Base-by-base conservation (phyloP, 2,888 invertebrate genomes). In the Conchocele bisecta region DNA sequence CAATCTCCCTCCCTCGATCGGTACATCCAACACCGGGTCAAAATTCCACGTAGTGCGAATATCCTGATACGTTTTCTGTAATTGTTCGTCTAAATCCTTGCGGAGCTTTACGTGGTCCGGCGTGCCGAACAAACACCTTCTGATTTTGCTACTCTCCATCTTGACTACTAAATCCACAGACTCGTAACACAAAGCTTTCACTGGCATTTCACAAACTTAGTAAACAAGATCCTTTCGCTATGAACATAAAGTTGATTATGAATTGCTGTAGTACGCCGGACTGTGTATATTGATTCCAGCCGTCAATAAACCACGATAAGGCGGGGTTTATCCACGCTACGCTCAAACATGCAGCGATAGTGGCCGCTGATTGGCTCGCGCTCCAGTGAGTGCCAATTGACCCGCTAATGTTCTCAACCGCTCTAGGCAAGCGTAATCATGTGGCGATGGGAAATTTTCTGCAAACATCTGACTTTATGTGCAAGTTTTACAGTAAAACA, bases 1-100 rank as follows among this genome's bases (percentile, higher is more conserved):
- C 22, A 29, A 73, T 9, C 77, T 35, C n/a, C n/a, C n/a, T 6
- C 77, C 77, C 13, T 59, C 59, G 31, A 71, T 7, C 2, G 71
- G 70, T 28, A 51, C 22, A 24, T 77, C 77, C 26, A 61, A 26
- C 5, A 58, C 61, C 4, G 67, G 28, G 37, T 77, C 68, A 33
- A 60, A 77, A 51, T 77, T 77, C 71, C 74, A 77, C 17, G 50
- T 71, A 4, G n/a, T 41, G 9, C 59, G 64, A 35, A 76, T 53
- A 6, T 51, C 48, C 4, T 37, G 22, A 6, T 35, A 44, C 20
- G 70, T 65, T 26, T 57, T 46, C 37, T 67, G 51, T 13, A 77
- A 29, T 51, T 74, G 74, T 1, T 42, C 50, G 28, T 74, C 66
- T 9, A 77, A 41, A 17, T 77, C 77, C 35, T 61, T 65, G 37